phyloP scores from a whole-genome alignment of 2,113 vertebrate genomes.

The Neolamprologus falcicula region DNA sequence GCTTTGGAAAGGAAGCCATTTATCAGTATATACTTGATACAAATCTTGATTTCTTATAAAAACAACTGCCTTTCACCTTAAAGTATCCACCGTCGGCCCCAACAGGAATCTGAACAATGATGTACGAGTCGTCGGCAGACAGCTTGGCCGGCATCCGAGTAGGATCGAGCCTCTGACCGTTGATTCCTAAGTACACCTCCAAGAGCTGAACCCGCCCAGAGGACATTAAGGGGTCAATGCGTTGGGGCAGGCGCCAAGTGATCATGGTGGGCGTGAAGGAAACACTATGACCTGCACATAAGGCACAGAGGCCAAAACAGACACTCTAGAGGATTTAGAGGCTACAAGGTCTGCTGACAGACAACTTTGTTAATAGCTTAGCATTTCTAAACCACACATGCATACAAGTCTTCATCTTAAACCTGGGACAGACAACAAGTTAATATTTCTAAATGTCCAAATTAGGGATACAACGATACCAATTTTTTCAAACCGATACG shows the following conservation, averaged over 20 bases:
- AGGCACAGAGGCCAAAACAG: not conserved
- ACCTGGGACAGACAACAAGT: not conserved
- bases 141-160: slow-evolving; percentile 62
- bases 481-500: no score
- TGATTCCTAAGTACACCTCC: slow-evolving; percentile 68
- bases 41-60: not conserved
- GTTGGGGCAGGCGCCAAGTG: slow-evolving; percentile 75
- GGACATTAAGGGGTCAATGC: slow-evolving; percentile 57
- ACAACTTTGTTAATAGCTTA: not conserved
- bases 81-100: slow-evolving; percentile 75
- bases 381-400: not conserved
- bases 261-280: slow-evolving; percentile 52
- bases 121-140: slow-evolving; percentile 2
- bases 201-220: slow-evolving; percentile 30
- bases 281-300: slow-evolving; percentile 61
- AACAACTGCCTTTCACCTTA: slow-evolving; percentile 61
- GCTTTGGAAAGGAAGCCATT: not conserved
- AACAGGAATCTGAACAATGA: slow-evolving; percentile 70
- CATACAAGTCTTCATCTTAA: not conserved
- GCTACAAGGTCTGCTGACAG: not conserved
- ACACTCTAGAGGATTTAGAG: not conserved
- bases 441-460: not conserved
- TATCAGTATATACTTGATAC: not conserved
- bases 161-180: slow-evolving; percentile 61
- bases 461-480: no score